phyloP scores from a whole-genome alignment of 1,140 invertebrate species.

The Eulimnadia texana region DNA sequence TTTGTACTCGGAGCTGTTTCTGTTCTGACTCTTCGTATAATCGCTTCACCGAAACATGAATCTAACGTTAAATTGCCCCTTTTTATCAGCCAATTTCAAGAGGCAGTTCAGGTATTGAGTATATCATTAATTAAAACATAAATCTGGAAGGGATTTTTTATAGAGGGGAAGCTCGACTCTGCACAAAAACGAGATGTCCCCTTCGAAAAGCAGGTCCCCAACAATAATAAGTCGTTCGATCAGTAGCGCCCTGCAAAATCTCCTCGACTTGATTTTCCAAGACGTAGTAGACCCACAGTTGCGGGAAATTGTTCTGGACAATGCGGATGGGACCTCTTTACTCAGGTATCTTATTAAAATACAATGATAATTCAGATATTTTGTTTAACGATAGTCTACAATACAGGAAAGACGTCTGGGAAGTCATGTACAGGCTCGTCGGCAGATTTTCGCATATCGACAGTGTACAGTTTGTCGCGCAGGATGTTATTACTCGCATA shows the following conservation, averaged over 20 bases:
- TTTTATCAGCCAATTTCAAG: too few relatives aligned
- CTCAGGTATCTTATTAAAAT: constrained; percentile 30
- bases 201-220: too few relatives aligned
- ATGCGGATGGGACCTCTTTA: constrained; percentile 30
- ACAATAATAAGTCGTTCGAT: constrained; percentile 56
- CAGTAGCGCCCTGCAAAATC: constrained; percentile 62
- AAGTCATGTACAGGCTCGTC: constrained; percentile 55
- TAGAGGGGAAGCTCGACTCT: too few relatives aligned
- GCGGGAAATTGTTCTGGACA: constrained; percentile 43
- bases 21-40: too few relatives aligned
- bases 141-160: too few relatives aligned
- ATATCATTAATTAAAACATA: too few relatives aligned
- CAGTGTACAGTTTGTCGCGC: constrained; percentile 63
- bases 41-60: too few relatives aligned
- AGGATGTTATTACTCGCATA: constrained; percentile 60
- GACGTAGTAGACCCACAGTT: constrained; percentile 66
- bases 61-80: too few relatives aligned
- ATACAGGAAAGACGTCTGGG: constrained; percentile 69
- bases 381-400: constrained; percentile 24
- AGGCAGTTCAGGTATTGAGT: too few relatives aligned
- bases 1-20: too few relatives aligned
- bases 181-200: too few relatives aligned
- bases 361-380: constrained; percentile 17
- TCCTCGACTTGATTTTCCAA: constrained; percentile 59
- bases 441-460: constrained; percentile 56